These are phyloP conservation scores for Gasteruption jaculator DNA, from an alignment of 2,888 invertebrate species.

Conservation along the genomic window DNA sequence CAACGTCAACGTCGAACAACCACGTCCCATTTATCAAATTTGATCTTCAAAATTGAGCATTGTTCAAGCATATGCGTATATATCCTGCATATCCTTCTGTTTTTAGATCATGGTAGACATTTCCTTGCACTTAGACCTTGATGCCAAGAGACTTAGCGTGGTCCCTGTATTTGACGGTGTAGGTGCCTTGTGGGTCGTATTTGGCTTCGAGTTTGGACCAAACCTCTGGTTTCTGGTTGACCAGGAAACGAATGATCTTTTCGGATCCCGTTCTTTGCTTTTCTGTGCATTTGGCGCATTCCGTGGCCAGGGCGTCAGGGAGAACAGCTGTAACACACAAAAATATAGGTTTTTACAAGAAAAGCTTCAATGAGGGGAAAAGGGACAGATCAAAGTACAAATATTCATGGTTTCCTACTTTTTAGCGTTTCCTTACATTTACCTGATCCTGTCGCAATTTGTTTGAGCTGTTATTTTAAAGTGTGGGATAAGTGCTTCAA, in stretches of 20 bases:
- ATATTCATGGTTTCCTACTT: too few relatives aligned
- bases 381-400: too few relatives aligned
- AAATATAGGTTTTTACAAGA: too few relatives aligned
- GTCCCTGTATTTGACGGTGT: constrained; percentile 62
- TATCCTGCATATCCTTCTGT: too few relatives aligned
- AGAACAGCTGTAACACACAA: constrained; percentile 42
- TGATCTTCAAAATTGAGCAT: too few relatives aligned
- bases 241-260: constrained; percentile 63
- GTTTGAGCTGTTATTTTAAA: too few relatives aligned
- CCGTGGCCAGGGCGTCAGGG: constrained; percentile 67
- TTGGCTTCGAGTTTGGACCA: constrained; percentile 65
- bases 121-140: constrained; percentile 24
- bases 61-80: too few relatives aligned
- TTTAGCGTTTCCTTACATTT: too few relatives aligned
- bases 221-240: constrained; percentile 55
- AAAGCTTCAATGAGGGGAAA: too few relatives aligned
- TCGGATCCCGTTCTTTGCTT: constrained; percentile 62
- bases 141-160: constrained; percentile 50
- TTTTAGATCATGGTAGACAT: neutral
- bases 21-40: constrained; percentile 67
- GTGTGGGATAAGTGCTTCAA: too few relatives aligned
- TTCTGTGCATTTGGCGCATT: constrained; percentile 66
- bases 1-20: too few relatives aligned
- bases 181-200: constrained; percentile 66
- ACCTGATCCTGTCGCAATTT: too few relatives aligned